These are phyloP conservation scores for Philonicus albiceps DNA, from an alignment of 2,888 invertebrate species.

Conservation along the genomic window DNA sequence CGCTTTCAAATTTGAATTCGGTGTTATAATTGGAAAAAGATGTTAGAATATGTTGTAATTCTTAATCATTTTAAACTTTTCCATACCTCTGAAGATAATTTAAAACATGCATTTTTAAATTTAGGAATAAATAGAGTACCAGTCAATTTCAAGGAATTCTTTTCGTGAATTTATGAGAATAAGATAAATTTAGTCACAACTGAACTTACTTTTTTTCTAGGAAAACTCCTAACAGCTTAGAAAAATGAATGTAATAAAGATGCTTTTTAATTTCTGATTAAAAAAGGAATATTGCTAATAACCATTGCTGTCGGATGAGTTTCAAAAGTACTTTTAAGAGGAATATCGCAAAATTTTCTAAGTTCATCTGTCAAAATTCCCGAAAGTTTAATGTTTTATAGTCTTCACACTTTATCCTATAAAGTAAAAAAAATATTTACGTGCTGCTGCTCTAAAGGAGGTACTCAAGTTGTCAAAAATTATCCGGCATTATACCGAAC, in stretches of 20 bases:
- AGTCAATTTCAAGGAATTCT: too few species aligned
- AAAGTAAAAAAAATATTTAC: not conserved
- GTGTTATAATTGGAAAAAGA: too few species aligned
- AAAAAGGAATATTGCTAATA: not conserved
- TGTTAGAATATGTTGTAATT: too few species aligned
- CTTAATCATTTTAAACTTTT: too few species aligned
- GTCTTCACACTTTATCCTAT: not conserved
- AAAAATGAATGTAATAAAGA: not conserved
- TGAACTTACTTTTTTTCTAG: too few species aligned
- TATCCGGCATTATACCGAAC: not conserved
- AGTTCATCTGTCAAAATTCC: not conserved
- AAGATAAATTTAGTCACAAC: too few species aligned
- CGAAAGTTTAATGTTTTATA: not conserved
- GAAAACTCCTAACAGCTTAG: too few species aligned
- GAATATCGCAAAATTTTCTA: not conserved
- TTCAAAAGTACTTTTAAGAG: not conserved
- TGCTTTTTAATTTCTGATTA: not conserved
- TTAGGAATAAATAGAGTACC: too few species aligned
- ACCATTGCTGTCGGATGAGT: not conserved
- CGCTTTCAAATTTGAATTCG: too few species aligned
- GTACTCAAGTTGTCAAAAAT: constrained; percentile 6
- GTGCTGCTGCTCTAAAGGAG: not conserved
- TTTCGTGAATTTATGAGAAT: too few species aligned
- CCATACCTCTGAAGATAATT: too few species aligned
- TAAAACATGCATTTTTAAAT: too few species aligned